Evolutionary conservation across 2,113 vertebrate genomes (phyloP).

Genomic region (Progne subis): DNA sequence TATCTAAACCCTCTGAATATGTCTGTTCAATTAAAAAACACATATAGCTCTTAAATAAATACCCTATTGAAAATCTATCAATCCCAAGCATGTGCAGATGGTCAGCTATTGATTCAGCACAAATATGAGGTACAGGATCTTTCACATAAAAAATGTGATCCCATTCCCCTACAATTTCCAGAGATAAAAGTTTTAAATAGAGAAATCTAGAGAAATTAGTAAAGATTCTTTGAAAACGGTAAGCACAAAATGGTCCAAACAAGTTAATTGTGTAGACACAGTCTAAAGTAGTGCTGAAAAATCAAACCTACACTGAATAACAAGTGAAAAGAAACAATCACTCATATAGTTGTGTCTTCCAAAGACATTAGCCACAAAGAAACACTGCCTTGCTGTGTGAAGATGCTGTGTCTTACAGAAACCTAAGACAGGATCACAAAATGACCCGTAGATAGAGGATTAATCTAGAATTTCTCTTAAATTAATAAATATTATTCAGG

Average conservation of each 20-base stretch:
- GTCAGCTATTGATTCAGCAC: not conserved
- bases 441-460: fast-evolving
- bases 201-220: not conserved
- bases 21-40: not conserved
- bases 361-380: not conserved
- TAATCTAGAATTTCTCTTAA: not conserved
- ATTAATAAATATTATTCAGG: not conserved
- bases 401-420: not conserved
- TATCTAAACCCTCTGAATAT: not conserved
- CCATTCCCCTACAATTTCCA: not conserved
- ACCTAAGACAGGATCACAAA: not conserved
- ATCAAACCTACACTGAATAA: not conserved
- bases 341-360: not conserved
- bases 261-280: not conserved
- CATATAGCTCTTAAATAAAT: not conserved
- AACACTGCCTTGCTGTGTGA: not conserved
- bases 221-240: not conserved
- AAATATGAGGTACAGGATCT: not conserved
- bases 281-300: not conserved
- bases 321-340: not conserved
- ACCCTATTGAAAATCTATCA: not conserved
- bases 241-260: not conserved
- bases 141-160: not conserved
- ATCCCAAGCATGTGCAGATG: not conserved
- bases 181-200: not conserved